Evolutionary conservation across 2,113 vertebrate species (phyloP).

Genomic region (Aphyosemion australe): DNA sequence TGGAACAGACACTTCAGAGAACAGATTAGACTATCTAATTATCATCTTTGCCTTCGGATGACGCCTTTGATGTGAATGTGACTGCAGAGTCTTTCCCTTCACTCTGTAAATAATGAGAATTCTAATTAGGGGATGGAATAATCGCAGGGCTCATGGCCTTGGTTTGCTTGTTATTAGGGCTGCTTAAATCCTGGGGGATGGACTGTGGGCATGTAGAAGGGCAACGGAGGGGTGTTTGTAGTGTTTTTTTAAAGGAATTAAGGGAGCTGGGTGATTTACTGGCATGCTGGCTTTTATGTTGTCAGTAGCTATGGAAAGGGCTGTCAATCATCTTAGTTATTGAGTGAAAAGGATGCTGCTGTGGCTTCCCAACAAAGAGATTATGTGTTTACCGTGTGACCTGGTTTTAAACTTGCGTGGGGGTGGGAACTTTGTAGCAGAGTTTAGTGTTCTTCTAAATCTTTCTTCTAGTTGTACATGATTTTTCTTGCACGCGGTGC

Average conservation of each 20-base stretch:
- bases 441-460: conserved; percentile 9
- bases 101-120: conserved; percentile 80
- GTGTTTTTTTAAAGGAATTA: conserved; percentile 68
- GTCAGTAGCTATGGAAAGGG: conserved; percentile 57
- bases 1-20: conserved; percentile 74
- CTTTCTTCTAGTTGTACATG: conserved; percentile 27
- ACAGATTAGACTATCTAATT: conserved; percentile 81
- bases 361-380: conserved; percentile 63
- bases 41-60: conserved; percentile 78
- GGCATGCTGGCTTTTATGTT: conserved; percentile 72
- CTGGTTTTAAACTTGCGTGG: conserved; percentile 30
- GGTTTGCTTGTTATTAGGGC: conserved; percentile 74
- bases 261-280: conserved; percentile 67
- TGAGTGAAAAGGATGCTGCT: conserved; percentile 62
- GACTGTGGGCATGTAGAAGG: conserved; percentile 71
- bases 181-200: conserved; percentile 71
- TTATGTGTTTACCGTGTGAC: conserved; percentile 52
- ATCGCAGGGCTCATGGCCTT: conserved; percentile 74
- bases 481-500: conserved; percentile 29
- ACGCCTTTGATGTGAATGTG: conserved; percentile 79
- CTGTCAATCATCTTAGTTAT: conserved; percentile 66
- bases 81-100: conserved; percentile 70
- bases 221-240: conserved; percentile 68
- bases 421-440: conserved; percentile 17
- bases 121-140: conserved; percentile 81